Percentiles rank a stretch among this genome's conserved stretches.
Conservation (phyloP, 2,888 invertebrate species). For the Eupithecia inturbata region DNA sequence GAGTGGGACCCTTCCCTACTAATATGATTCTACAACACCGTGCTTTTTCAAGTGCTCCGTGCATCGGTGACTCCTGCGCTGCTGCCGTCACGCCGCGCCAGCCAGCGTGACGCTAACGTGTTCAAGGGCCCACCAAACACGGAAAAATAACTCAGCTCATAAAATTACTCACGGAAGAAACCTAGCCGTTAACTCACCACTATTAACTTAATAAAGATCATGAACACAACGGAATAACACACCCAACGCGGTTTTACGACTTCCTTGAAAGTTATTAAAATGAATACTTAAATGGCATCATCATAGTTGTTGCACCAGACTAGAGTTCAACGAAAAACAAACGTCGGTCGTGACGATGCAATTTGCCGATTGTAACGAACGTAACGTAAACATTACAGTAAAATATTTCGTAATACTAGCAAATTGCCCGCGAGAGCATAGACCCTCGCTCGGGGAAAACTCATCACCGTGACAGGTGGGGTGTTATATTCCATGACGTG, state of each 20-base stretch:
- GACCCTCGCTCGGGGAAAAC: conserved; percentile 46
- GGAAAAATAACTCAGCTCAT: conserved; percentile 47
- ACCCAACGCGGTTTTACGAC: conserved; percentile 33
- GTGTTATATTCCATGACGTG: conserved; percentile 78
- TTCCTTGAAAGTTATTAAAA: conserved; percentile 42
- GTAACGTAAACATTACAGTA: conserved; percentile 48
- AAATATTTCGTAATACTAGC: conserved; percentile 48
- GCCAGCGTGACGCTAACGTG: conserved; percentile 64
- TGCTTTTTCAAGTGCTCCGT: conserved; percentile 70
- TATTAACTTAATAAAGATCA: conserved; percentile 45
- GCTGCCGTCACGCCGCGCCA: conserved; percentile 23
- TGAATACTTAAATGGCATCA: conserved; percentile 21
- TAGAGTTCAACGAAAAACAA: conserved; percentile 36
- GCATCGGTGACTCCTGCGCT: conserved; percentile 58
- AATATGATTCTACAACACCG: conserved; percentile 45
- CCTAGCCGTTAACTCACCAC: conserved; percentile 44
- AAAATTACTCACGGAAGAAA: conserved; percentile 43
- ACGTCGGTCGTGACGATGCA: conserved; percentile 47
- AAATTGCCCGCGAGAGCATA: conserved; percentile 39
- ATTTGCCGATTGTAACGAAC: conserved; percentile 36
- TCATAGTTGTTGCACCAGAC: conserved; percentile 36
- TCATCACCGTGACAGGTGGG: conserved; percentile 80
- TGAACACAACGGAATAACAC: conserved; percentile 32
- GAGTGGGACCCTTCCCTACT: conserved; percentile 45
- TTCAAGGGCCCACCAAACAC: conserved; percentile 75